A percentile compares a stretch with the other conserved stretches of the same genome.
phyloP scores from a whole-genome alignment of 1,140 invertebrate genomes.

The Drosophila auraria region DNA sequence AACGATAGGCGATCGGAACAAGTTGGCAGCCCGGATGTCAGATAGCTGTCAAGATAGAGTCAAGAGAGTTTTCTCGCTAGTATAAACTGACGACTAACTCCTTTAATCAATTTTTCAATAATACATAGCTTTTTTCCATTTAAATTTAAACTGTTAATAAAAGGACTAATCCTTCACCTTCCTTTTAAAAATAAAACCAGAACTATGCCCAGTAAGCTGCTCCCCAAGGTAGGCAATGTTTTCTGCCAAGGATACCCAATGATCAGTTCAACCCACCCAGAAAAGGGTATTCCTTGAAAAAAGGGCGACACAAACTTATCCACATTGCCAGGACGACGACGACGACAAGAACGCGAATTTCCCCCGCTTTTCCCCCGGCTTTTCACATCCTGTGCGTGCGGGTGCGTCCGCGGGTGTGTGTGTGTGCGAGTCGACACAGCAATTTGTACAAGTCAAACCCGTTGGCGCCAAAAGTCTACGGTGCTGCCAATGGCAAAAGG shows the following conservation, averaged over 20 bases:
- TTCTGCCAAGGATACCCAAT: neutral
- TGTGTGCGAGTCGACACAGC: slow-evolving; percentile 70
- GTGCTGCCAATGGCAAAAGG: slow-evolving; percentile 70
- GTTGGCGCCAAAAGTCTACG: slow-evolving; percentile 81
- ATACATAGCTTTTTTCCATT: too few species aligned
- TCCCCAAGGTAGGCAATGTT: neutral
- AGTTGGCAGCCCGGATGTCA: too few species aligned
- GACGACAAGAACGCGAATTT: slow-evolving; percentile 53
- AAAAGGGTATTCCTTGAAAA: slow-evolving; percentile 28
- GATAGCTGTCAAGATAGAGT: too few species aligned
- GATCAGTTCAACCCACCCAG: neutral
- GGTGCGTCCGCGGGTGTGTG: slow-evolving; percentile 55
- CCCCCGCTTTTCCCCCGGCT: slow-evolving; percentile 4
- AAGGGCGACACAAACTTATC: slow-evolving; percentile 32
- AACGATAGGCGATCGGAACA: neutral
- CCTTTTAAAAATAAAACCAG: neutral
- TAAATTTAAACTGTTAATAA: too few species aligned
- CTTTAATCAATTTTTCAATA: too few species aligned
- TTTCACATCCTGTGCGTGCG: slow-evolving; percentile 63
- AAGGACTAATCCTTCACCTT: too few species aligned
- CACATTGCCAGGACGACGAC: slow-evolving; percentile 61
- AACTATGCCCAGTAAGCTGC: neutral
- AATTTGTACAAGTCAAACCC: slow-evolving; percentile 82
- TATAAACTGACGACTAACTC: too few species aligned
- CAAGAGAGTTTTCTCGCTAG: too few species aligned